phyloP scores from a whole-genome alignment of 2,888 invertebrate species.

The Dolichomitus sp. region DNA sequence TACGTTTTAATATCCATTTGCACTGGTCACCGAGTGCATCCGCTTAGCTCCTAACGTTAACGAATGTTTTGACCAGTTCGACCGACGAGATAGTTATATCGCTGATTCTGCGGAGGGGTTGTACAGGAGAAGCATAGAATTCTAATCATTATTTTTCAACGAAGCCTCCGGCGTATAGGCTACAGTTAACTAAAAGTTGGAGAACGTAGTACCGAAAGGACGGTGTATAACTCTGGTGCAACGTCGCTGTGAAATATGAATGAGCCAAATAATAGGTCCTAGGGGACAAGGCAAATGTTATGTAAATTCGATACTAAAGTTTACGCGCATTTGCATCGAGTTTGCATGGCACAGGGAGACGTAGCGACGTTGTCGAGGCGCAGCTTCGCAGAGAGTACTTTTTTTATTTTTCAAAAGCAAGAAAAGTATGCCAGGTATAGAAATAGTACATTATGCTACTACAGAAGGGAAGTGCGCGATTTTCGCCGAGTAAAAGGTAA shows the following conservation, averaged over 20 bases:
- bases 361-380: conserved; percentile 35
- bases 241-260: conserved; percentile 54
- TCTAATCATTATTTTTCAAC: conserved; percentile 50
- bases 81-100: conserved; percentile 52
- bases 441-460: too few species aligned
- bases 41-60: conserved; percentile 43
- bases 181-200: conserved; percentile 54
- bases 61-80: conserved; percentile 60
- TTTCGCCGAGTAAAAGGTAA: too few species aligned
- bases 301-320: conserved; percentile 63
- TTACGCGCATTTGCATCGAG: conserved; percentile 64
- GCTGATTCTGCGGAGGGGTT: conserved; percentile 16
- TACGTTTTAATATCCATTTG: conserved; percentile 32
- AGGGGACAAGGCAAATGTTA: conserved; percentile 63
- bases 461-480: too few species aligned
- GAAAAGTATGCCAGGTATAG: too few species aligned
- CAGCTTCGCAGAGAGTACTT: conserved; percentile 31
- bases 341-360: conserved; percentile 58
- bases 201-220: conserved; percentile 30
- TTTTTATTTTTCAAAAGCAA: conserved; percentile 16
- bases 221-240: conserved; percentile 10
- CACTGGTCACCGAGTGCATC: conserved; percentile 20
- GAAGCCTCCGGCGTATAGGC: conserved; percentile 11
- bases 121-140: conserved; percentile 13
- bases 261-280: conserved; percentile 62